phyloP scores from a whole-genome alignment of 2,113 vertebrate species.

The Cynoglossus semilaevis region DNA sequence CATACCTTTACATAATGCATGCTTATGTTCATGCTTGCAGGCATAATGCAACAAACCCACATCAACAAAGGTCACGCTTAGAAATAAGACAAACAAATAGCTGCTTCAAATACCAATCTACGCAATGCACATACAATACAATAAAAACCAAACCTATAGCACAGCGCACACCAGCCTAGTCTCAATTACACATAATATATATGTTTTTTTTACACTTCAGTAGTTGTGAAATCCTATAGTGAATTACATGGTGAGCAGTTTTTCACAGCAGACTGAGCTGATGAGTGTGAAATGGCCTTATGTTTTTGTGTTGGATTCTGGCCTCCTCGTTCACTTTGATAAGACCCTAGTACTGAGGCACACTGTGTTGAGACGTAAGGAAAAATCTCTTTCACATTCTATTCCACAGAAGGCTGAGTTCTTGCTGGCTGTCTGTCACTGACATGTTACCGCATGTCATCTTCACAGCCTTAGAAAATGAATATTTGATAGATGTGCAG shows the following conservation, averaged over 20 bases:
- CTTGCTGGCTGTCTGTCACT: conserved; percentile 5
- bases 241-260: background rate
- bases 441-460: conserved; percentile 4
- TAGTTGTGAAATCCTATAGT: background rate
- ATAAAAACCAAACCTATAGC: too few species aligned
- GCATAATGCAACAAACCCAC: too few species aligned
- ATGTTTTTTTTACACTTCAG: background rate
- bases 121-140: too few species aligned
- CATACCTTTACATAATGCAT: too few species aligned
- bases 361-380: background rate
- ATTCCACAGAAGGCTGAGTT: background rate
- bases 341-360: background rate
- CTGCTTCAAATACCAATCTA: too few species aligned
- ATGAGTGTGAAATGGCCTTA: conserved; percentile 3
- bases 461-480: conserved; percentile 9
- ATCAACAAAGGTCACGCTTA: too few species aligned
- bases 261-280: conserved; percentile 10
- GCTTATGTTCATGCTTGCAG: too few species aligned
- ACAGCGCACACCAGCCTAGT: background rate
- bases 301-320: conserved; percentile 15
- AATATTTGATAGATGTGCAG: background rate
- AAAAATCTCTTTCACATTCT: background rate
- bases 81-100: too few species aligned
- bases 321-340: conserved; percentile 16
- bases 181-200: too few species aligned